Conservation (phyloP, 2,888 invertebrate genomes). For the Callyntrura guangdongensis region DNA sequence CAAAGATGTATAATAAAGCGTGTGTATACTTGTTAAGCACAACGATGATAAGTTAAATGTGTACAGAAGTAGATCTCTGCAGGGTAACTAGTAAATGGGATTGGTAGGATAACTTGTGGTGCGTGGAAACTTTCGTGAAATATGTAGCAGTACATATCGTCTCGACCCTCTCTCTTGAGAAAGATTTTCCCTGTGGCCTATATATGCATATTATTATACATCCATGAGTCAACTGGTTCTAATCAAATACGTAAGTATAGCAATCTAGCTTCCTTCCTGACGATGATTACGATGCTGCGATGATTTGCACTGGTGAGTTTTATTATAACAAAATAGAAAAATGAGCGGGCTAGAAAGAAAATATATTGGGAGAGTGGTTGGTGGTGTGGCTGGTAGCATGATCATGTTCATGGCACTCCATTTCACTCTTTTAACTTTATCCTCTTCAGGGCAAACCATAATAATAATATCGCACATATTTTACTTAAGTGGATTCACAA, state of each 20-base stretch:
- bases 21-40: background rate
- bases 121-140: no score
- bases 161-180: slow-evolving; percentile 21
- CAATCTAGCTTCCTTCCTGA: no score
- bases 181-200: slow-evolving; percentile 14
- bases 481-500: slow-evolving; percentile 76
- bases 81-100: slow-evolving; percentile 15
- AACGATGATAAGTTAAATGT: background rate
- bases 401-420: slow-evolving; percentile 23
- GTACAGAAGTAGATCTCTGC: background rate
- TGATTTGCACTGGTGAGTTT: background rate
- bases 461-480: slow-evolving; percentile 69
- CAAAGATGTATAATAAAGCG: slow-evolving; percentile 18
- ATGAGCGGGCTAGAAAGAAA: slow-evolving; percentile 1
- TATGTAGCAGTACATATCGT: background rate
- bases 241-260: no score
- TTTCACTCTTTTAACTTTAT: slow-evolving; percentile 45
- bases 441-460: slow-evolving; percentile 32
- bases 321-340: slow-evolving; percentile 22
- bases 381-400: background rate
- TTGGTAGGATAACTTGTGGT: background rate
- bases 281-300: no score
- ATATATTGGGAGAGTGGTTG: slow-evolving; percentile 8
- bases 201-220: no score
- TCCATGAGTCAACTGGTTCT: no score